phyloP scores from a whole-genome alignment of 2,113 vertebrate species.

The Corythornis vintsioides region DNA sequence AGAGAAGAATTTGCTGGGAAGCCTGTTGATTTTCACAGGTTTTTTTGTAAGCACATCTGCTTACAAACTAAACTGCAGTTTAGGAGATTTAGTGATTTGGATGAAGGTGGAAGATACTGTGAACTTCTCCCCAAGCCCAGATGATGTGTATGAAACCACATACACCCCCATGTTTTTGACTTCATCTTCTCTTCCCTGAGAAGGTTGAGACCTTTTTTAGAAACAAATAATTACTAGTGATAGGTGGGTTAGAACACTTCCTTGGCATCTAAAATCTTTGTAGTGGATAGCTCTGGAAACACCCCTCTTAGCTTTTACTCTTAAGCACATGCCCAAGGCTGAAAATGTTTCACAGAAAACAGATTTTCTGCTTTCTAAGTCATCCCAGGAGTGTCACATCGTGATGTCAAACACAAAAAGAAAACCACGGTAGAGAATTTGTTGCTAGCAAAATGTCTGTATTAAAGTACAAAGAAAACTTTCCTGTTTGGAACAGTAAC shows the following conservation, averaged over 20 bases:
- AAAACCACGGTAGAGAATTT: constrained; percentile 21
- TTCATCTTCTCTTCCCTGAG: not conserved
- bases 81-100: not conserved
- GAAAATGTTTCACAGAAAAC: not conserved
- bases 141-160: not conserved
- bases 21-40: not conserved
- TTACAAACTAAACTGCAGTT: not conserved
- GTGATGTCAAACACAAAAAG: not conserved
- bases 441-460: constrained; percentile 60
- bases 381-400: not conserved
- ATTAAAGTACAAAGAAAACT: constrained; percentile 64
- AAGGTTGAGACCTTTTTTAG: not conserved
- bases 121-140: not conserved
- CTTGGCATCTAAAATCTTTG: not conserved
- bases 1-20: not conserved
- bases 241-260: not conserved
- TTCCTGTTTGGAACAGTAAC: constrained; percentile 13
- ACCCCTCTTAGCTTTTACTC: not conserved
- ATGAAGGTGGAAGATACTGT: not conserved
- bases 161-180: not conserved
- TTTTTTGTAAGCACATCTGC: not conserved
- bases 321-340: not conserved
- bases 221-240: not conserved
- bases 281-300: not conserved
- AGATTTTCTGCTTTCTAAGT: not conserved